Evolutionary conservation across 1,140 invertebrate genomes (phyloP).

Genomic region (Drosophila eugracilis): DNA sequence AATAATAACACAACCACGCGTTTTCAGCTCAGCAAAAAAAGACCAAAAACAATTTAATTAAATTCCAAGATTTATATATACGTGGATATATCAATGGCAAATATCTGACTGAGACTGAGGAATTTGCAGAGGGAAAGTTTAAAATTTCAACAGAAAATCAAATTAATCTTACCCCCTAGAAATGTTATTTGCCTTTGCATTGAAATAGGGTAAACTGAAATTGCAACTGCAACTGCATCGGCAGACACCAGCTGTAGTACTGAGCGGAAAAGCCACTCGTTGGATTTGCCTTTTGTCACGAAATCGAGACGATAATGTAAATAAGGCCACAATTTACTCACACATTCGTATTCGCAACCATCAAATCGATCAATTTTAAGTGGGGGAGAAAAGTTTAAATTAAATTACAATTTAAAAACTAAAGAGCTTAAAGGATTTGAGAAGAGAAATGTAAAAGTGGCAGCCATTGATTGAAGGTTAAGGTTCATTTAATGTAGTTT

Average conservation of each 20-base stretch:
- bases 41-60: constrained; percentile 22
- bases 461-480: no score
- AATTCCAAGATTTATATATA: constrained; percentile 35
- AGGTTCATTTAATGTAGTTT: no score
- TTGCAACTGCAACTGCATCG: neutral
- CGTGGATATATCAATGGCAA: constrained; percentile 15
- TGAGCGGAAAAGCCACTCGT: neutral
- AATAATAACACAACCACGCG: constrained; percentile 8
- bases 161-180: constrained; percentile 51
- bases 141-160: constrained; percentile 54
- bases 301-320: constrained; percentile 34
- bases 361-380: constrained; percentile 5
- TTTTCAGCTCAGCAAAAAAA: neutral
- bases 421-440: neutral
- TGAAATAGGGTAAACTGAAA: constrained; percentile 12
- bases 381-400: neutral
- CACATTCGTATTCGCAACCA: neutral
- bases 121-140: constrained; percentile 21
- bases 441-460: no score
- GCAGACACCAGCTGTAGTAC: constrained; percentile 1
- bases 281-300: constrained; percentile 42
- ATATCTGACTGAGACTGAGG: constrained; percentile 9
- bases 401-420: constrained; percentile 12
- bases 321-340: constrained; percentile 41
- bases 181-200: constrained; percentile 50